Base-by-base conservation (phyloP, 2,113 vertebrate species). In the Aythya baeri region DNA sequence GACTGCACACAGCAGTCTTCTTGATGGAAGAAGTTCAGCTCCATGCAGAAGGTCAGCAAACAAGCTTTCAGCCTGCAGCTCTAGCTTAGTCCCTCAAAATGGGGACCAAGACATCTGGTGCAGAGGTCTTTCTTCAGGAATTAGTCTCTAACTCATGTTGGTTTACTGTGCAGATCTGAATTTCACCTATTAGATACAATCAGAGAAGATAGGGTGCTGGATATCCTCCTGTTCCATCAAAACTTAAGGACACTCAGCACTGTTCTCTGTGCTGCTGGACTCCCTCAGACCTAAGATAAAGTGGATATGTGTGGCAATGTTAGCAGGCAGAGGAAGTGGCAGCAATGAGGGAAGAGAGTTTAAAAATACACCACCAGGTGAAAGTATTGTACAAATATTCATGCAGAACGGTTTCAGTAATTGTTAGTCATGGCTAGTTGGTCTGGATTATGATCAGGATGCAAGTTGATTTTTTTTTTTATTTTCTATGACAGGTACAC, bases 361-460 rank as follows among this genome's bases (percentile, higher is more conserved):
- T 62, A 16, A 31, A 55, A 43, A 46, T 57, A 11, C 22, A 76
- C 92, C 86, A 75, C 83, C 83, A 81, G 90, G 61, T 76, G 95
- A 94, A 73, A 89, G 93, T 74, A 68, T 78, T 86, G 83, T 46
- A 91, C 88, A 81, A 67, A 57, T 25, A 52, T 75, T 52, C 58
- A 54, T 38, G 72, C 72, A 83, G 52, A 77, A 44, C 61, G n/a
- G 7, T 68, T 77, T 49, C 52, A 44, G 65, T 49, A 34, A 46
- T 49, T 29, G 27, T 50, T 79, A 43, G 72, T 88, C 58, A n/a
- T 67, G 32, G 14, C 65, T 77, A 11, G 46, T 49, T 22, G 70
- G 31, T 55, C 77, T 41, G 71, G 49, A 66, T 62, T 58, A 17
- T 44, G 22, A 61, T 74, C 20, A 29, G 71, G 66, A 59, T 31